Conservation (phyloP, 2,113 vertebrate species). For the Ageneiosus marmoratus region DNA sequence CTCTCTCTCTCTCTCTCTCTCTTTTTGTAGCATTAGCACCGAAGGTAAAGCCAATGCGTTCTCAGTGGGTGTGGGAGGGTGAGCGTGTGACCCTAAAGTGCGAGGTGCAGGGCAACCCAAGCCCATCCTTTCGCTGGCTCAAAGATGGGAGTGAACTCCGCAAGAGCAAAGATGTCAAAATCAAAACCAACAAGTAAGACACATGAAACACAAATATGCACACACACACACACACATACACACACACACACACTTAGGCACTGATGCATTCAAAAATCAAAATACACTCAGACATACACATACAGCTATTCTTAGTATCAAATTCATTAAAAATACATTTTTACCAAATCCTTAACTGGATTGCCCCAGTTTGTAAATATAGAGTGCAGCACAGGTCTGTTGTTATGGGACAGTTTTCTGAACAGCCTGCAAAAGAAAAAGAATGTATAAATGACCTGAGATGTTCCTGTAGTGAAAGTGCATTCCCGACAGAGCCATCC, state of each 20-base stretch:
- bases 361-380: slow-evolving; percentile 51
- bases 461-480: not conserved
- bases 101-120: slow-evolving; percentile 88
- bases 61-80: slow-evolving; percentile 85
- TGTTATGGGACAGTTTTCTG: slow-evolving; percentile 25
- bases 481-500: not conserved
- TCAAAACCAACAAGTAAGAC: slow-evolving; percentile 95
- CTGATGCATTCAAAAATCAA: slow-evolving; percentile 8
- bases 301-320: slow-evolving; percentile 47
- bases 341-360: slow-evolving; percentile 35
- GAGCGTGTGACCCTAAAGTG: slow-evolving; percentile 92
- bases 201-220: not conserved
- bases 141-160: slow-evolving; percentile 94
- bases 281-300: slow-evolving; percentile 5
- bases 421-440: not conserved
- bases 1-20: slow-evolving; percentile 43
- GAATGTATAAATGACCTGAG: not conserved
- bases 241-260: slow-evolving; percentile 7
- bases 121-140: slow-evolving; percentile 93
- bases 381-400: slow-evolving; percentile 26
- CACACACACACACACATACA: slow-evolving; percentile 18
- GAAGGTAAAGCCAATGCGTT: slow-evolving; percentile 88
- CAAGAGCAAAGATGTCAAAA: slow-evolving; percentile 90
- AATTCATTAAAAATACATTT: slow-evolving; percentile 48
- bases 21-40: slow-evolving; percentile 80